Evolutionary conservation across 2,797 vertebrate genomes (phyloP), one percentile per base, ranked within the genome.

Genomic region (Clarias laeviceps): DNA sequence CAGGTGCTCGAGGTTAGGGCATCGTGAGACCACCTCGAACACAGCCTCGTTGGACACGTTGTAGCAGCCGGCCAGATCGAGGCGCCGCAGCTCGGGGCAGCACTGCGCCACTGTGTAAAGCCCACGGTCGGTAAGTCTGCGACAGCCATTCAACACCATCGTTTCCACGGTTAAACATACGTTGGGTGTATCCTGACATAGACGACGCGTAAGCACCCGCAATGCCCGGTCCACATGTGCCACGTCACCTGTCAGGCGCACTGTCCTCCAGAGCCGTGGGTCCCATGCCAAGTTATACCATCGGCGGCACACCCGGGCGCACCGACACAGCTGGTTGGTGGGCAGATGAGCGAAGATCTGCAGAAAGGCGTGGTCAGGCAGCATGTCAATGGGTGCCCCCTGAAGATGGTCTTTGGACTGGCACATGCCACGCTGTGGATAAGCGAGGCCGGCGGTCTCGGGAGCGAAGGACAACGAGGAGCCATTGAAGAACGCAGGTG

Each of bases 231-330:
- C 96, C 65, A 95, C 96, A 0, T 96, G 94, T 90, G 97, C 92
- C 79, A 96, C 96, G 82, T 97, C 96, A 4, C 96, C 96, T 0
- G 94, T 96, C 88, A 97, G 90, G 86, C 95, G 94, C 89, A 97
- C 96, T 90, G 94, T 96, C 93, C 96, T 95, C 96, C 96, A 97
- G 9, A 97, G 95, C 0, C 95, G 94, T 0, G 96, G 96, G 91
- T 97, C 96, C 96, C 96, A 97, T 40, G 96, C 96, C 84, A 97
- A 92, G 89, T 97, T 97, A 88, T 97, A 97, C 96, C 96, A 97
- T 90, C 96, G 96, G 61, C 96, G 95, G 88, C 96, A 97, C 20
- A 97, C 96, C 0, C 96, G 94, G 9, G 96, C 96, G 0, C 96
- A 97, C 65, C 96, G 96, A 89, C 96, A 97, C 87, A 97, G 94